Evolutionary conservation across 2,113 vertebrate genomes (phyloP).

Genomic region (Recurvirostra avosetta): DNA sequence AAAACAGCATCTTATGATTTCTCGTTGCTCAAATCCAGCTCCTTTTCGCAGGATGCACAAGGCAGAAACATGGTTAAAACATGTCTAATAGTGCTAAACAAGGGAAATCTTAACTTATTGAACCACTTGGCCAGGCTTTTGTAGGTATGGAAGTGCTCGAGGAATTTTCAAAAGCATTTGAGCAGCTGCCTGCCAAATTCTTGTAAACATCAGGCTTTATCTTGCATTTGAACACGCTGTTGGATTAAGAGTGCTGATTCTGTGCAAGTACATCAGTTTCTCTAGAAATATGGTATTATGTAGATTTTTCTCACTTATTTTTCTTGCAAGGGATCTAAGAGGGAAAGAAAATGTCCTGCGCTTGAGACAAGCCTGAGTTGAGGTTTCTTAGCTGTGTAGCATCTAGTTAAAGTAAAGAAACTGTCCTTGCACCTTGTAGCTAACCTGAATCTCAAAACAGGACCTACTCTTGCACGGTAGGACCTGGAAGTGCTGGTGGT

Average conservation of each 20-base stretch:
- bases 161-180: background rate
- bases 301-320: background rate
- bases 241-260: background rate
- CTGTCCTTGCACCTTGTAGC: background rate
- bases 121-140: background rate
- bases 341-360: background rate
- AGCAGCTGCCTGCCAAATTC: background rate
- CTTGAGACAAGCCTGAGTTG: background rate
- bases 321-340: background rate
- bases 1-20: background rate
- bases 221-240: background rate
- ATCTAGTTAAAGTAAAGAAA: background rate
- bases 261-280: background rate
- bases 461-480: fast-evolving
- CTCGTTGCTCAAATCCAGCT: background rate
- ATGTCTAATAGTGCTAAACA: background rate
- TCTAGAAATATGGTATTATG: background rate
- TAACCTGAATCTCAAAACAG: background rate
- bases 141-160: background rate
- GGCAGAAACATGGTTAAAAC: background rate
- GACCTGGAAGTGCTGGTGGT: background rate
- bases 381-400: background rate
- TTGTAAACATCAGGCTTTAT: background rate
- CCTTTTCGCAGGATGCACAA: background rate
- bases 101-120: background rate